Evolutionary conservation across 1,140 invertebrate genomes (phyloP).

Genomic region (Bombus pascuorum): DNA sequence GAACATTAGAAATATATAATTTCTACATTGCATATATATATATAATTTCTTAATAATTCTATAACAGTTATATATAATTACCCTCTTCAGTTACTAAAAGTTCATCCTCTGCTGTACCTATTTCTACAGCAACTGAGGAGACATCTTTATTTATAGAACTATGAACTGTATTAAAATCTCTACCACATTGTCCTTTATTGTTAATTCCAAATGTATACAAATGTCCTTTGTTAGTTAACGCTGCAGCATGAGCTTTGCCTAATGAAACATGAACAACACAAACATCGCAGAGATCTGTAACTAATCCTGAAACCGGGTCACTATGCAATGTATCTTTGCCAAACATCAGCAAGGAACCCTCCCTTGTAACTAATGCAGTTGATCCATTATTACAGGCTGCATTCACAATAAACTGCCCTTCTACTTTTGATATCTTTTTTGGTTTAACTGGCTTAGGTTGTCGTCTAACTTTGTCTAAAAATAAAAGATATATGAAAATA

Average conservation of each 20-base stretch:
- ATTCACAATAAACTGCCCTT: slow-evolving; percentile 91
- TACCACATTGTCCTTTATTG: slow-evolving; percentile 98
- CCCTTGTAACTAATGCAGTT: slow-evolving; percentile 94
- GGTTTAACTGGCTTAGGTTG: slow-evolving; percentile 95
- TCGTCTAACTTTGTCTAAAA: slow-evolving; percentile 88
- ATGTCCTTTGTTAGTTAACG: slow-evolving; percentile 93
- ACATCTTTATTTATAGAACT: slow-evolving; percentile 77
- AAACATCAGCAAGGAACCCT: slow-evolving; percentile 95
- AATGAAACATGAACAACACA: slow-evolving; percentile 92
- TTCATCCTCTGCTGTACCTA: slow-evolving; percentile 85
- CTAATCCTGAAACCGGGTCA: slow-evolving; percentile 88
- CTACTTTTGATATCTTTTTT: slow-evolving; percentile 95
- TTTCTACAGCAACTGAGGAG: slow-evolving; percentile 86
- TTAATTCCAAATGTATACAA: slow-evolving; percentile 98
- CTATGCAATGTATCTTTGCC: slow-evolving; percentile 97
- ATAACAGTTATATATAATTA: slow-evolving; percentile 32
- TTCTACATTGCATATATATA: not conserved
- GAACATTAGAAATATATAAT: slow-evolving; percentile 21
- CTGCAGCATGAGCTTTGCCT: slow-evolving; percentile 97
- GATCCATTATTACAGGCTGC: slow-evolving; percentile 97
- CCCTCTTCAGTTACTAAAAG: slow-evolving; percentile 80
- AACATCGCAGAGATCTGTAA: slow-evolving; percentile 90
- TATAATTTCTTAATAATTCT: too few relatives aligned
- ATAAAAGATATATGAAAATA: slow-evolving; percentile 36
- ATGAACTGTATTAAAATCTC: slow-evolving; percentile 88